Evolutionary conservation across 2,113 vertebrate genomes (phyloP).

Genomic region (Pionites leucogaster): DNA sequence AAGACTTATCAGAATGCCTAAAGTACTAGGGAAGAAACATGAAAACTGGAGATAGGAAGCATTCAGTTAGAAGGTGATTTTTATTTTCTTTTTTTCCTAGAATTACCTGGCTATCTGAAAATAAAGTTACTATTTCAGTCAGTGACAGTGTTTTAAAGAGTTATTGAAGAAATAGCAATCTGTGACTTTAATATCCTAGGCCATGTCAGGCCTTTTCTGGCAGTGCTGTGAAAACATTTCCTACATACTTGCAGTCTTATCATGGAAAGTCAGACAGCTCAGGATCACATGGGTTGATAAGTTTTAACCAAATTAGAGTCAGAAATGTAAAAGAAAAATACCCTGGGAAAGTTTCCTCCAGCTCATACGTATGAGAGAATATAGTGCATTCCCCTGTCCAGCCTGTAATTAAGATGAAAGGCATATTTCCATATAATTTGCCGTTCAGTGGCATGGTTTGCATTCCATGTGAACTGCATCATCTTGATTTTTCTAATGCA

Average conservation of each 20-base stretch:
- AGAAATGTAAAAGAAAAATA: slow-evolving; percentile 82
- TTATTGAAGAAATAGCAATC: neutral
- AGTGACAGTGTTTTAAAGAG: neutral
- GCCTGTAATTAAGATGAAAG: slow-evolving; percentile 85
- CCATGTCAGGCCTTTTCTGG: slow-evolving; percentile 56
- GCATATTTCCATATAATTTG: slow-evolving; percentile 77
- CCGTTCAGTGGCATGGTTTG: slow-evolving; percentile 74
- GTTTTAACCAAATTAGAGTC: slow-evolving; percentile 79
- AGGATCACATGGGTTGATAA: slow-evolving; percentile 73
- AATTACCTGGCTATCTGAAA: neutral
- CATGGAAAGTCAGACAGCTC: slow-evolving; percentile 75
- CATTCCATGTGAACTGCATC: slow-evolving; percentile 75
- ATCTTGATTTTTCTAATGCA: slow-evolving; percentile 67
- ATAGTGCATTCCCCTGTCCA: slow-evolving; percentile 74
- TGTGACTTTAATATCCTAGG: slow-evolving; percentile 37
- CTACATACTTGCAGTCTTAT: slow-evolving; percentile 78
- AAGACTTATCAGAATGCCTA: neutral
- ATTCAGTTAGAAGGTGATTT: neutral
- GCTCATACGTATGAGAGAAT: slow-evolving; percentile 69
- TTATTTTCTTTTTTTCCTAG: neutral
- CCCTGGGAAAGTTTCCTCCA: slow-evolving; percentile 78
- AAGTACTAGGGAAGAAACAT: neutral
- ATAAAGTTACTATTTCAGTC: neutral
- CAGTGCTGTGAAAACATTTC: slow-evolving; percentile 73
- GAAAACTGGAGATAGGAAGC: neutral